A percentile compares a stretch with the other conserved stretches of the same genome.
These are phyloP conservation scores for Gisinianus flammeolus DNA, from an alignment of 2,888 invertebrate species.

Conservation along the genomic window DNA sequence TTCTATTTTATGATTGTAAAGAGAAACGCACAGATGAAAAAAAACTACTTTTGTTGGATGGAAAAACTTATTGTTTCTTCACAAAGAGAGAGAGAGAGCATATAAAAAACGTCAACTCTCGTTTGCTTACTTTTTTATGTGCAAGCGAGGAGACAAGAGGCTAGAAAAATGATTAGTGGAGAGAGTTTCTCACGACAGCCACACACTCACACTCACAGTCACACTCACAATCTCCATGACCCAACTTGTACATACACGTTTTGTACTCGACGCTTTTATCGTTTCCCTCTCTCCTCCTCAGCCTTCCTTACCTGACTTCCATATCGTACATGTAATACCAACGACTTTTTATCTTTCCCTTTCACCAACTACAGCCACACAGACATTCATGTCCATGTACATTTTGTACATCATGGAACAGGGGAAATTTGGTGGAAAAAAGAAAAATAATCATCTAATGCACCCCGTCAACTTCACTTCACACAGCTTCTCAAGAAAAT, in stretches of 20 bases:
- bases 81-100: background rate
- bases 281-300: background rate
- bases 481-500: too few relatives aligned
- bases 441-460: too few relatives aligned
- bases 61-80: constrained; percentile 12
- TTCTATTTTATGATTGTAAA: too few relatives aligned
- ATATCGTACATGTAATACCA: too few relatives aligned
- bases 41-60: constrained; percentile 8
- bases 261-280: background rate
- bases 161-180: background rate
- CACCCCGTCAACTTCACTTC: too few relatives aligned
- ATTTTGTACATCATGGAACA: too few relatives aligned
- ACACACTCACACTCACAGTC: background rate
- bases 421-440: too few relatives aligned
- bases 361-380: too few relatives aligned
- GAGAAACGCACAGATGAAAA: background rate
- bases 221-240: too few relatives aligned
- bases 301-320: too few relatives aligned
- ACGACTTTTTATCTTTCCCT: too few relatives aligned
- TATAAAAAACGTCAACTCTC: constrained; percentile 1
- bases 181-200: background rate
- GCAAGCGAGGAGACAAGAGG: background rate
- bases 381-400: too few relatives aligned
- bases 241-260: background rate
- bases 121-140: background rate